Evolutionary conservation across 1,140 invertebrate species (phyloP).

Genomic region (Hylyphantes graminicola): DNA sequence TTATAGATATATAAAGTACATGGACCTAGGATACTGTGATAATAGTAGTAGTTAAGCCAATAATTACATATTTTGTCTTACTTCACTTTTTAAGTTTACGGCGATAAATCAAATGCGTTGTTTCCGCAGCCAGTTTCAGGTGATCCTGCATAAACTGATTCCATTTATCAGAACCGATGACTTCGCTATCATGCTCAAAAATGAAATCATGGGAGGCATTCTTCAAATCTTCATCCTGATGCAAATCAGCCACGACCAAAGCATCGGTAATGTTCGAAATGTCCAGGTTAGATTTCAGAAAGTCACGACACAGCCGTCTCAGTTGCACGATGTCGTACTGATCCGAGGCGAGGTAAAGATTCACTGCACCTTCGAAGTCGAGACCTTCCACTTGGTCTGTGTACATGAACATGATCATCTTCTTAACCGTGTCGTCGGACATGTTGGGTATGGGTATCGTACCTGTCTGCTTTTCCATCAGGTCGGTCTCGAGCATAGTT

Average conservation of each 20-base stretch:
- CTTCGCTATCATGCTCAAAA: no score
- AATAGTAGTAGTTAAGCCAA: no score
- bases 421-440: not conserved
- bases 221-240: not conserved
- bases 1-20: no score
- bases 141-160: not conserved
- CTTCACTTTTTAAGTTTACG: no score
- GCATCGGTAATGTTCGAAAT: not conserved
- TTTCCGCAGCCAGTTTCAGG: not conserved
- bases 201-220: not conserved
- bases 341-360: conserved; percentile 1
- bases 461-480: not conserved
- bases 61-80: no score
- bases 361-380: not conserved
- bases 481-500: not conserved
- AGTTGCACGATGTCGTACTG: not conserved
- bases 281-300: not conserved
- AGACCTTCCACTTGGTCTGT: not conserved
- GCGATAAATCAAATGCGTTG: not conserved
- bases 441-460: not conserved
- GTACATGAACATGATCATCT: not conserved
- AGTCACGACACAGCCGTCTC: not conserved
- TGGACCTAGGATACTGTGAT: no score
- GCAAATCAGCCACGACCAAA: not conserved
- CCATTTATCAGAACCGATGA: not conserved